Evolutionary conservation across 35 echinoderm and acorn worm genomes (phyloP), one percentile per base, ranked within the genome.

Genomic region (Eucidaris tribuloides): DNA sequence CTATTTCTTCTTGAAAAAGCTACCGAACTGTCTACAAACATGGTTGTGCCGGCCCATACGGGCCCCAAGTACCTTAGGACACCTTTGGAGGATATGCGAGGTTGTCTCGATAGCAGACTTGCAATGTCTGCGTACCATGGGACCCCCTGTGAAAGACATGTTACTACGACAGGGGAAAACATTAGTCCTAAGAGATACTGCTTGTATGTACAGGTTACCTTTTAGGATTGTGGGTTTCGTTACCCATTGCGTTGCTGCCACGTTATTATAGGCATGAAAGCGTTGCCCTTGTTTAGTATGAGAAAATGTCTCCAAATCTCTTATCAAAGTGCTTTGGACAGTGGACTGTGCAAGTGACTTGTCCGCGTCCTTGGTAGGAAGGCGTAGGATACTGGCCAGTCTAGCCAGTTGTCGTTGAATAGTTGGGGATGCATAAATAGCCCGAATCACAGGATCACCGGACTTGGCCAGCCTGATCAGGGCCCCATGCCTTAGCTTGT

Each of bases 231-330:
- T 66, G 27, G 62, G 62, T 7, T 66, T 11, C 7, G 20, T 33
- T 9, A 28, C 27, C 62, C 62, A 66, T 25, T 7, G 11, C 7
- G 62, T 24, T 7, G 62, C 11, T 33, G 62, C 62, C 7, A 25
- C 7, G 31, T 66, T 7, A 33, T 66, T 33, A 28, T 11, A 66
- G 62, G 62, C 62, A 24, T 11, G 62, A 66, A 33, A 7, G 27
- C 62, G 7, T 33, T 66, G 62, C 11, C 62, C 62, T 66, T 66
- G 62, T 66, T 66, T 66, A 7, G 62, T 66, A 7, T 66, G 20
- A n/a, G 62, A 11, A 66, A 24, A 33, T 11, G 7, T 33, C 20
- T 33, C 7, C 27, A 66, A 25, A 7, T 33, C 27, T 25, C 11
- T 11, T 33, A 14, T 11, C 7, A 33, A 11, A 25, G 11, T 24